Evolutionary conservation across 1,140 invertebrate species (phyloP), one percentile per base, ranked within the genome.

Genomic region (Eumeta japonica): DNA sequence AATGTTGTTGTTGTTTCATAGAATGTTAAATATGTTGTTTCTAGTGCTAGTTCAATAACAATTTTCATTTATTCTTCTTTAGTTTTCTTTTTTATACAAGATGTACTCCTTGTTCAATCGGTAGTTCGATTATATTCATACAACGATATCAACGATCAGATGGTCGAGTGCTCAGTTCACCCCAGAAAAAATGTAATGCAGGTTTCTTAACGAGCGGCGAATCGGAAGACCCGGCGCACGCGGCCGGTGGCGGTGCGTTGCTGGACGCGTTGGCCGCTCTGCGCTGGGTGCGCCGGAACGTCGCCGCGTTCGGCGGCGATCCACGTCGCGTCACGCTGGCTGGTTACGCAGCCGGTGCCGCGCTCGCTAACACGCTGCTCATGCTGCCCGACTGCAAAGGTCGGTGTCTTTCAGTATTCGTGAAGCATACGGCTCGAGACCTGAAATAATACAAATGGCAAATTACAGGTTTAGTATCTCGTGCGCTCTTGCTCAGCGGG

Each of bases 261-360:
- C 75, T 86, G 52, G 90, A 94, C 66, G 81, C 58, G 35, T 35
- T 88, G 19, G 79, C 85, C 4, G 83, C 85, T 59, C 85, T 3
- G 83, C 85, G 59, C 68, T 92, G 16, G 75, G 80, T 90, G 27
- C 80, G 83, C 28, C 78, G 81, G 41, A 92, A 94, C 60, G 85
- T 91, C 12, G 83, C 78, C 0, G 81, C 85, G 1, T 92, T 94
- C 64, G 86, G 86, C 15, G 90, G 89, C 0, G 90, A 94, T 74
- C 81, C 87, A 0, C 73, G 79, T 5, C 79, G 89, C 27, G 82
- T 95, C 16, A 92, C 91, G 3, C 60, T 95, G n/a, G 80, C 92
- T 49, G 93, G 91, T 2, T 89, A 94, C 58, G 88, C 88, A 29
- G 86, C 88, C 2, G 92, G 90, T 3, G 92, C 92, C 2, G 88